Evolutionary conservation across 2,113 vertebrate genomes (phyloP).

Genomic region (Oenanthe melanoleuca): DNA sequence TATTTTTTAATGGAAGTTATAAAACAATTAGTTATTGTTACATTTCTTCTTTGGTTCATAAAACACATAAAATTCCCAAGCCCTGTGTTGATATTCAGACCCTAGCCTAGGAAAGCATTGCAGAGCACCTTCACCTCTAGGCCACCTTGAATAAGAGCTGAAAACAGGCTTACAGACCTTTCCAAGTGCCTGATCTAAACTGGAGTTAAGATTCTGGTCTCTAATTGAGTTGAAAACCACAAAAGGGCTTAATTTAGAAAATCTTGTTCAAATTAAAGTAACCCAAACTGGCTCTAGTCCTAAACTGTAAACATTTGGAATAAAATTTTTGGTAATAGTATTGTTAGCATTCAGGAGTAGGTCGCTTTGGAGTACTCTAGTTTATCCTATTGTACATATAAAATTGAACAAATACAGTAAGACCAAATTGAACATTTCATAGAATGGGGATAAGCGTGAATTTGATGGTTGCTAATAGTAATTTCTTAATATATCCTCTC

Average conservation of each 20-base stretch:
- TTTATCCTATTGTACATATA: not conserved
- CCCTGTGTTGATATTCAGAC: not conserved
- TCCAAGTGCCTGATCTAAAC: not conserved
- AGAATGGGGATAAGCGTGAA: not conserved
- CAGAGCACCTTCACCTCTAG: not conserved
- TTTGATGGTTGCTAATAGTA: not conserved
- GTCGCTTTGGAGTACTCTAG: not conserved
- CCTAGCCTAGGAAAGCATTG: not conserved
- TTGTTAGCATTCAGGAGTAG: not conserved
- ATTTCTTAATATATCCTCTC: not conserved
- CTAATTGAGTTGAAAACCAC: not conserved
- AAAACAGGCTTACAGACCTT: not conserved
- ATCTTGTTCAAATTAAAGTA: constrained; percentile 18
- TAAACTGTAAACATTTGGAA: not conserved
- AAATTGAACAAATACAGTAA: not conserved
- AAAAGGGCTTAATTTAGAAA: constrained; percentile 3
- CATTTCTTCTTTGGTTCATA: not conserved
- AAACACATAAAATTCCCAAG: not conserved
- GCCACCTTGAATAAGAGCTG: not conserved
- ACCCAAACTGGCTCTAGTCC: not conserved
- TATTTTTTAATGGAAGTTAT: not conserved
- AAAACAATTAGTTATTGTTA: not conserved
- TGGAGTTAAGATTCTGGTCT: not conserved
- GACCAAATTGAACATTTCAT: not conserved
- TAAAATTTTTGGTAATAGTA: not conserved